Percentiles rank a stretch among this genome's conserved stretches.
phyloP scores from a whole-genome alignment of 2,113 vertebrate species.

The Callipepla squamata region DNA sequence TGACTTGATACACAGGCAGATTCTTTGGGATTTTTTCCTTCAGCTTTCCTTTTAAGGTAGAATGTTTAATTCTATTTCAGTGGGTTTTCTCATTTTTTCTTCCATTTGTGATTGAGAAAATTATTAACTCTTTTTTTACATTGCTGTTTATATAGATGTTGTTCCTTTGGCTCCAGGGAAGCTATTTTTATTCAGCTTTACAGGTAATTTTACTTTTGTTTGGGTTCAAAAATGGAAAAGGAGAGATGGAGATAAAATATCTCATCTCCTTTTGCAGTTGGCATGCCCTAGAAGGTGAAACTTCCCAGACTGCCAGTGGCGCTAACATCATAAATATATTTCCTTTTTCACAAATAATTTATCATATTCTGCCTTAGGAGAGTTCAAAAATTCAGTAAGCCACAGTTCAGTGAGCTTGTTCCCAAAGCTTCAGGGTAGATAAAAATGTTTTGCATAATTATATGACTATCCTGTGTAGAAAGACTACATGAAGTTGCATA shows the following conservation, averaged over 20 bases:
- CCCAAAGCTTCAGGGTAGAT: conserved; percentile 10
- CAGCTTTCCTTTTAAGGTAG: neutral
- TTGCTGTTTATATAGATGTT: neutral
- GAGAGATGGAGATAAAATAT: neutral
- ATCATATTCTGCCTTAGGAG: conserved; percentile 24
- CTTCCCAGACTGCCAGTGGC: conserved; percentile 12
- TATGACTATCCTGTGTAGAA: neutral
- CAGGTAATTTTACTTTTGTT: neutral
- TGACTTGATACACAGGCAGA: neutral
- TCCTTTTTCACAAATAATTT: conserved; percentile 48
- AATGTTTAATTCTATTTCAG: neutral
- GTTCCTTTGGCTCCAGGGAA: neutral
- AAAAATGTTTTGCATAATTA: conserved; percentile 30
- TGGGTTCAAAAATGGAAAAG: neutral
- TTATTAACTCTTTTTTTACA: neutral
- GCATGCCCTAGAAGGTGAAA: neutral
- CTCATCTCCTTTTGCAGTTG: neutral
- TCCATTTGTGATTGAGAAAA: neutral
- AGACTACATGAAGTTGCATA: neutral
- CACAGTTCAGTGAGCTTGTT: conserved; percentile 24
- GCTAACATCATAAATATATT: conserved; percentile 10
- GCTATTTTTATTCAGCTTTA: conserved; percentile 1
- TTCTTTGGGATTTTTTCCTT: neutral
- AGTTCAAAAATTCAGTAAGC: conserved; percentile 46
- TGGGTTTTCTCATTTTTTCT: neutral